phyloP scores from a whole-genome alignment of 2,888 invertebrate genomes.

The Lochmaea crataegi region DNA sequence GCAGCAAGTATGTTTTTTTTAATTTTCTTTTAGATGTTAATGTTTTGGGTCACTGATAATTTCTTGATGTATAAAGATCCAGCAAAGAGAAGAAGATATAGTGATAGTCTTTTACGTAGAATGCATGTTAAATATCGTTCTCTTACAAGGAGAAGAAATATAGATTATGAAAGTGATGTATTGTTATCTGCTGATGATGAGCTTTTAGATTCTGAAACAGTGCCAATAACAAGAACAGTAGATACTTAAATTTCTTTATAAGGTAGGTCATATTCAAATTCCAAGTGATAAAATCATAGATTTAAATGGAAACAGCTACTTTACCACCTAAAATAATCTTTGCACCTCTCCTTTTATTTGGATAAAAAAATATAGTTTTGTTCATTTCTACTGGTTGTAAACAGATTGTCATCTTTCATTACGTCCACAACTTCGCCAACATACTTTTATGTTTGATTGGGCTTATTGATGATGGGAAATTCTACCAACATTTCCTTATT shows the following conservation, averaged over 20 bases:
- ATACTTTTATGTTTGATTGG: too few species aligned
- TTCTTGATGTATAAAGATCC: slow-evolving; percentile 79
- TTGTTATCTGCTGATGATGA: slow-evolving; percentile 74
- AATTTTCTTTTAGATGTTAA: slow-evolving; percentile 74
- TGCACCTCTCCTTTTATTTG: background rate
- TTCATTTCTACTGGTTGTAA: too few species aligned
- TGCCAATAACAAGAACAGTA: slow-evolving; percentile 50
- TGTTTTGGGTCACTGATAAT: slow-evolving; percentile 90
- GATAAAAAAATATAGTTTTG: too few species aligned
- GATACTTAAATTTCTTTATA: slow-evolving; percentile 41
- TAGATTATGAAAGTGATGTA: slow-evolving; percentile 73
- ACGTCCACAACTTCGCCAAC: too few species aligned
- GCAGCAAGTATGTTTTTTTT: background rate
- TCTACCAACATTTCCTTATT: too few species aligned
- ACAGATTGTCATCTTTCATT: too few species aligned
- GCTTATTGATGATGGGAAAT: too few species aligned
- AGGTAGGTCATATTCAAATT: background rate
- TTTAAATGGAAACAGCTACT: too few species aligned
- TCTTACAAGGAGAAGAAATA: slow-evolving; percentile 67
- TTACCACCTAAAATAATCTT: too few species aligned
- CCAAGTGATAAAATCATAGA: too few species aligned
- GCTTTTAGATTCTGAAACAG: slow-evolving; percentile 67
- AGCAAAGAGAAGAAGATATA: slow-evolving; percentile 61
- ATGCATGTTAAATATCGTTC: slow-evolving; percentile 71
- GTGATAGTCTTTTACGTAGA: slow-evolving; percentile 60